A percentile compares a stretch with the other conserved stretches of the same genome.
These are phyloP conservation scores for Eulacestoma nigropectus DNA, from an alignment of 2,113 vertebrate genomes.

Conservation along the genomic window DNA sequence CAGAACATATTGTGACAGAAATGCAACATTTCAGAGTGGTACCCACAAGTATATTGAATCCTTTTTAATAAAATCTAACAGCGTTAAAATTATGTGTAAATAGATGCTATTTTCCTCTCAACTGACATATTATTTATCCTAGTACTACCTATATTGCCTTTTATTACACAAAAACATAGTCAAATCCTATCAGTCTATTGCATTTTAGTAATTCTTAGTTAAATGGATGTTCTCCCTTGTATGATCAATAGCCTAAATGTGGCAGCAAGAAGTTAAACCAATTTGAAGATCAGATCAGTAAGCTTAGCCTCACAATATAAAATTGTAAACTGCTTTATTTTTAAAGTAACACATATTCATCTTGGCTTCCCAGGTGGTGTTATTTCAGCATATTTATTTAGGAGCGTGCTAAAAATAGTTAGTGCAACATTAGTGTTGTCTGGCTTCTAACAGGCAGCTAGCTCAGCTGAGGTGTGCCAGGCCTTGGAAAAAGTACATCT, in stretches of 20 bases:
- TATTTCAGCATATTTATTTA: slow-evolving; percentile 54
- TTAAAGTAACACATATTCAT: slow-evolving; percentile 25
- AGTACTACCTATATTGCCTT: not conserved
- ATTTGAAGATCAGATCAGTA: slow-evolving; percentile 18
- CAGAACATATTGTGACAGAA: not conserved
- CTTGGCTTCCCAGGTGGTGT: slow-evolving; percentile 40
- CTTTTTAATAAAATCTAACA: not conserved
- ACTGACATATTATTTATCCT: not conserved
- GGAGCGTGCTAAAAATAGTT: slow-evolving; percentile 33
- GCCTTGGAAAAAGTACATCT: slow-evolving; percentile 35
- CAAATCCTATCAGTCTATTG: not conserved
- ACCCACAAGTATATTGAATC: not conserved
- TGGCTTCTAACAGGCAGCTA: slow-evolving; percentile 28
- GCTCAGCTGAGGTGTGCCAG: not conserved
- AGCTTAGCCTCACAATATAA: slow-evolving; percentile 2
- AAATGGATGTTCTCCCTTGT: not conserved
- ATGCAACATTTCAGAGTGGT: not conserved
- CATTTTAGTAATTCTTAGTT: slow-evolving; percentile 22
- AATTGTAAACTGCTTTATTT: not conserved
- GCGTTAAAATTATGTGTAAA: not conserved
- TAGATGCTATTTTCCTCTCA: not conserved
- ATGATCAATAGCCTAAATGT: slow-evolving; percentile 33
- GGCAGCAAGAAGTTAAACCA: slow-evolving; percentile 30
- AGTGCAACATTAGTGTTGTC: slow-evolving; percentile 27
- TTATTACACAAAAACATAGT: not conserved